phyloP scores from a whole-genome alignment of 2,113 vertebrate genomes.

The Corythoichthys haematopterus region DNA sequence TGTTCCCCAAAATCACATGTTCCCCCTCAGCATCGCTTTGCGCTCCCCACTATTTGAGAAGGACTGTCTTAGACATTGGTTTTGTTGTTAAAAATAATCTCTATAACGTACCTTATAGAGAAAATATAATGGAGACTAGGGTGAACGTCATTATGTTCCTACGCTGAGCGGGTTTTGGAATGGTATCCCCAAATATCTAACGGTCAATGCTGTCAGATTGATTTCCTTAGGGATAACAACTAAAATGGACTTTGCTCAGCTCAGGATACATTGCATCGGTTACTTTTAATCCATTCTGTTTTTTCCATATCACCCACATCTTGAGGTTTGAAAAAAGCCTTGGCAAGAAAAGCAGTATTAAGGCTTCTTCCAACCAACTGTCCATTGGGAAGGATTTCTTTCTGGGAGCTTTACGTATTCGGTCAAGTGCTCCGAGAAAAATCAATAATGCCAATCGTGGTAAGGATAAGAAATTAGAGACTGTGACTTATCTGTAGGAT shows the following conservation, averaged over 20 bases:
- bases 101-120: too few relatives aligned
- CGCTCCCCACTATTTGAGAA: too few relatives aligned
- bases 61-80: too few relatives aligned
- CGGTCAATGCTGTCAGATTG: slow-evolving; percentile 35
- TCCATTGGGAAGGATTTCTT: neutral
- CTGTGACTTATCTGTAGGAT: too few relatives aligned
- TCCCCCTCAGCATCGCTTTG: too few relatives aligned
- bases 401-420: neutral
- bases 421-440: neutral
- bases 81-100: too few relatives aligned
- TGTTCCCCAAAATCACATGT: too few relatives aligned
- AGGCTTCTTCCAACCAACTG: neutral
- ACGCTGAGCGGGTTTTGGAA: slow-evolving; percentile 31
- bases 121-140: neutral
- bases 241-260: slow-evolving; percentile 46
- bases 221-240: slow-evolving; percentile 58
- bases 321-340: neutral
- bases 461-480: neutral
- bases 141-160: slow-evolving; percentile 23
- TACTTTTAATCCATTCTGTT: neutral
- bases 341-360: neutral
- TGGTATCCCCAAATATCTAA: slow-evolving; percentile 53
- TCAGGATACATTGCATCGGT: slow-evolving; percentile 15
- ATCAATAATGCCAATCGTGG: neutral
- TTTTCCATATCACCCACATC: neutral